Conservation (phyloP, 2,797 vertebrate genomes). For the Psittacula derbiana region DNA sequence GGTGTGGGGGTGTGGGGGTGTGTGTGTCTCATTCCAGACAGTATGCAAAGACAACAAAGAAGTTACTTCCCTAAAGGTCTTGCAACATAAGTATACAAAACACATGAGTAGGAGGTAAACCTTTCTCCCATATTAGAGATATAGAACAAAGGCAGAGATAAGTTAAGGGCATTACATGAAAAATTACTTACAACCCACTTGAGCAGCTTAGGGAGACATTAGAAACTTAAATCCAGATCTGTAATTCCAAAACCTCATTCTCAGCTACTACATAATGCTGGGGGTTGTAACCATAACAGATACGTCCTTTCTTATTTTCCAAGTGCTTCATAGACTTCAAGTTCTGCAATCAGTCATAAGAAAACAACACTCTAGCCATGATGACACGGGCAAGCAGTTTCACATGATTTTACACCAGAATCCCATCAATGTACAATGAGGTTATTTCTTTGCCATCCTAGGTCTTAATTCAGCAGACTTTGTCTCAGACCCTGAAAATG, state of each 20-base stretch:
- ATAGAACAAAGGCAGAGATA: neutral
- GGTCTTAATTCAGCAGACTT: neutral
- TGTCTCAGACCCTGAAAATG: neutral
- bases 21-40: neutral
- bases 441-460: neutral
- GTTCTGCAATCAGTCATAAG: neutral
- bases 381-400: neutral
- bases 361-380: neutral
- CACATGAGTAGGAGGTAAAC: neutral
- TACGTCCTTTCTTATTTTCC: neutral
- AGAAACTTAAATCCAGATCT: neutral
- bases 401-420: conserved; percentile 14
- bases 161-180: neutral
- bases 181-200: neutral
- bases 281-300: neutral
- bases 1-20: neutral
- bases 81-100: neutral
- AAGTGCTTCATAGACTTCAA: neutral
- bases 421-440: neutral
- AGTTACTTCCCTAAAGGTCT: neutral
- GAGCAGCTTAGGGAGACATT: neutral
- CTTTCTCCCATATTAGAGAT: neutral
- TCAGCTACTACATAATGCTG: neutral
- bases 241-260: neutral
- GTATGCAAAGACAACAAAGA: accelerated